These are phyloP conservation scores for Dallia pectoralis DNA, from an alignment of 2,797 vertebrate species.

Conservation along the genomic window DNA sequence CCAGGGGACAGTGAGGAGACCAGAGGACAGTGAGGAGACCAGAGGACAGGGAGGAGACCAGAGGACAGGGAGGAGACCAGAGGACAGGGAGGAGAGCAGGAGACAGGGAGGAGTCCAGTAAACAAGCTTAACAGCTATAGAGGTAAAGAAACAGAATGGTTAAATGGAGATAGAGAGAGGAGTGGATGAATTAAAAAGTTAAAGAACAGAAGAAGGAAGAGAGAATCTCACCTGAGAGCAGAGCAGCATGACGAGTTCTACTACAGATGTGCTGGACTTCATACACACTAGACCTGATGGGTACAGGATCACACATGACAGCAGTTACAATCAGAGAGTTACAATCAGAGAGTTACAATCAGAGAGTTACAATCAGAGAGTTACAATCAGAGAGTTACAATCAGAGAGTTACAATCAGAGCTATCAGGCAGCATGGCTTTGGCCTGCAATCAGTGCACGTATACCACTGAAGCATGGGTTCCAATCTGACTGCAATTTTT, in stretches of 20 bases:
- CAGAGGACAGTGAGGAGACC: not conserved
- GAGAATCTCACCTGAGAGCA: conserved; percentile 91
- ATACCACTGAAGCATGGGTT: too few relatives aligned
- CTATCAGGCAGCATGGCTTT: too few relatives aligned
- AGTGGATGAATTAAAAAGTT: not conserved
- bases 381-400: too few relatives aligned
- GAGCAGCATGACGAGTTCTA: conserved; percentile 97
- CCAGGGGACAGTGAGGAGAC: not conserved
- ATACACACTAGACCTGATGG: conserved; percentile 91
- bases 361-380: too few relatives aligned
- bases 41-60: not conserved
- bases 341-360: too few relatives aligned
- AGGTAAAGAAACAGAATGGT: not conserved
- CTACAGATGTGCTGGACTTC: conserved; percentile 98
- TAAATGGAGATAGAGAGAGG: conserved; percentile 4
- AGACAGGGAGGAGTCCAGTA: not conserved
- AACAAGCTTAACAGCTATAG: not conserved
- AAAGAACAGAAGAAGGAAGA: not conserved
- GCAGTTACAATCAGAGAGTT: too few relatives aligned
- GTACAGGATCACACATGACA: conserved; percentile 4
- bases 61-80: too few relatives aligned
- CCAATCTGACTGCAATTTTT: too few relatives aligned
- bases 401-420: not conserved
- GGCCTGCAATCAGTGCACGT: too few relatives aligned
- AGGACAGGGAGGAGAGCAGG: not conserved